phyloP scores from a whole-genome alignment of 1,140 invertebrate genomes.

The Dendroctonus valens region DNA sequence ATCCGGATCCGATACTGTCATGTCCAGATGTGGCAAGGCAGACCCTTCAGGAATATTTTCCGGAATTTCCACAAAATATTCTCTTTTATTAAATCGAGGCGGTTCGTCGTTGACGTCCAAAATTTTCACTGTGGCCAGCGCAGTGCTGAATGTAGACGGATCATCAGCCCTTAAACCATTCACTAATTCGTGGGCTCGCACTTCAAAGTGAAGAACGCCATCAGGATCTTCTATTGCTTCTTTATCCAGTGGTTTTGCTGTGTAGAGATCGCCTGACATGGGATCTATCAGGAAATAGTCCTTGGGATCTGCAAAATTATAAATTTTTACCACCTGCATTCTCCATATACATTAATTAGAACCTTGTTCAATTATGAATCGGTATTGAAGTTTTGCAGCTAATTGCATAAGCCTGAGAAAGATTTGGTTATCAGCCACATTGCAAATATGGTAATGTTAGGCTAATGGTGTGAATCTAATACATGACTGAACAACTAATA shows the following conservation, averaged over 20 bases:
- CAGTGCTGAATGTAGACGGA: slow-evolving; percentile 61
- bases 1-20: slow-evolving; percentile 84
- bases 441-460: too few relatives aligned
- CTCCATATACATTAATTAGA: background rate
- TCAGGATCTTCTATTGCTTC: slow-evolving; percentile 76
- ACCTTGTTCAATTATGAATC: slow-evolving; percentile 7
- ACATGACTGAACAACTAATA: too few relatives aligned
- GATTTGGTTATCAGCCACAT: too few relatives aligned
- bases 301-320: slow-evolving; percentile 67
- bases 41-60: slow-evolving; percentile 82
- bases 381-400: too few relatives aligned
- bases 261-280: slow-evolving; percentile 74
- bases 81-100: slow-evolving; percentile 76
- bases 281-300: slow-evolving; percentile 83
- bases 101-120: slow-evolving; percentile 93
- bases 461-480: too few relatives aligned
- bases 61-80: slow-evolving; percentile 76
- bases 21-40: slow-evolving; percentile 76
- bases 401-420: too few relatives aligned
- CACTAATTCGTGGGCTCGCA: slow-evolving; percentile 73
- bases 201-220: slow-evolving; percentile 71
- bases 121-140: slow-evolving; percentile 79
- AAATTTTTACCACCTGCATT: background rate
- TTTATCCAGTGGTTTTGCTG: slow-evolving; percentile 79
- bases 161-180: slow-evolving; percentile 69